Conservation (phyloP, 2,888 invertebrate genomes). For the Stramonita haemastoma region DNA sequence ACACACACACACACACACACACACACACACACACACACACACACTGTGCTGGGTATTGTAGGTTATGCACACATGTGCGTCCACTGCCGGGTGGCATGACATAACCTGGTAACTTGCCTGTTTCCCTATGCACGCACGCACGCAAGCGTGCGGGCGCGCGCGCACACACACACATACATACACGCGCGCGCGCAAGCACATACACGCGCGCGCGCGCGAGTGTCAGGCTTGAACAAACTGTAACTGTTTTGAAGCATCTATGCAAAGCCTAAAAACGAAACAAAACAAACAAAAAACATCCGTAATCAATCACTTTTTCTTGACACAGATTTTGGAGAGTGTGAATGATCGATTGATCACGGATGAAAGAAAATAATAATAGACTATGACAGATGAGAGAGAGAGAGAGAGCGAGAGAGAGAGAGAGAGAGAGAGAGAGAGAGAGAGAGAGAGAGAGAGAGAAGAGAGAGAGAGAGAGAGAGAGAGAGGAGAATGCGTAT, state of each 20-base stretch:
- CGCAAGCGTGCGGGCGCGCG: not conserved
- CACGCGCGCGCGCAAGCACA: not conserved
- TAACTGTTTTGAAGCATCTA: no score
- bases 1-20: no score
- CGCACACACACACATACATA: not conserved
- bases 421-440: slow-evolving; percentile 19
- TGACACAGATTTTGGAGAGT: no score
- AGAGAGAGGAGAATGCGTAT: not conserved
- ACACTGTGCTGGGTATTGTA: no score
- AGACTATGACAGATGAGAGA: not conserved
- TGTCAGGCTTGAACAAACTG: no score
- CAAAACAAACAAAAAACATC: no score
- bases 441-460: not conserved
- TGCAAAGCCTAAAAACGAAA: no score
- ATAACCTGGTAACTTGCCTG: not conserved
- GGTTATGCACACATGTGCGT: no score
- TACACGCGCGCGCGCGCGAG: not conserved
- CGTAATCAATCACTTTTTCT: no score
- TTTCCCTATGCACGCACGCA: not conserved
- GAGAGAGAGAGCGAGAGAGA: slow-evolving; percentile 5
- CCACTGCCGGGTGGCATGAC: no score
- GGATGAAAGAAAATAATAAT: not conserved
- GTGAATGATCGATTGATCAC: no score
- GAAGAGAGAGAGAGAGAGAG: slow-evolving; percentile 5
- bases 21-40: no score